phyloP scores from a whole-genome alignment of 2,113 vertebrate species.

The Corythoichthys haematopterus region DNA sequence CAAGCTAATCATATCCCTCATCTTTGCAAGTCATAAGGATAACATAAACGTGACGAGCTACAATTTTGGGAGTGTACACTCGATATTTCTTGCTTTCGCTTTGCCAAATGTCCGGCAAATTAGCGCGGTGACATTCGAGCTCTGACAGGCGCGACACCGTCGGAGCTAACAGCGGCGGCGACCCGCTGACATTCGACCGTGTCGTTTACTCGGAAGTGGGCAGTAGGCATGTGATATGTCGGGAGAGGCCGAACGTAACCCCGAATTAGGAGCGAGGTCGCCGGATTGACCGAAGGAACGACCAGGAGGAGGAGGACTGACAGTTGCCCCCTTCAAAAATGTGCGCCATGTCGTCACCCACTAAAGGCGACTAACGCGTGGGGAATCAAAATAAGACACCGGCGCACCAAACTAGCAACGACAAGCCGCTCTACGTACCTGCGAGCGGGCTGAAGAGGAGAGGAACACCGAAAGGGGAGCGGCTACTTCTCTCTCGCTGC shows the following conservation, averaged over 20 bases:
- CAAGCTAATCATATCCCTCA: slow-evolving; percentile 22
- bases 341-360: slow-evolving; percentile 60
- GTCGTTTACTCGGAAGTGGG: slow-evolving; percentile 6
- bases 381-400: neutral
- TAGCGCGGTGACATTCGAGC: slow-evolving; percentile 30
- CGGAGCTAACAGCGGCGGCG: slow-evolving; percentile 18
- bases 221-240: neutral
- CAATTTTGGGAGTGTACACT: neutral
- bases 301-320: slow-evolving; percentile 62
- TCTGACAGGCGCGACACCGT: slow-evolving; percentile 7
- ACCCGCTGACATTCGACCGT: slow-evolving; percentile 8
- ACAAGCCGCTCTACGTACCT: slow-evolving; percentile 50
- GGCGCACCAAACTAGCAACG: neutral
- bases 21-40: neutral
- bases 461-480: slow-evolving; percentile 70
- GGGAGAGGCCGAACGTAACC: neutral
- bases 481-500: slow-evolving; percentile 75
- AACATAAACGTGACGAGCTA: neutral
- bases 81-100: neutral
- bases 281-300: slow-evolving; percentile 54
- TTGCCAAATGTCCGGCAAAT: slow-evolving; percentile 40
- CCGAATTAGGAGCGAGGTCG: slow-evolving; percentile 31
- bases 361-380: slow-evolving; percentile 7
- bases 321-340: slow-evolving; percentile 56
- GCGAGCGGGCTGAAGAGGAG: slow-evolving; percentile 62